Evolutionary conservation across 2,113 vertebrate species (phyloP), one percentile per base, ranked within the genome.

Genomic region (Periophthalmodon schlosseri): DNA sequence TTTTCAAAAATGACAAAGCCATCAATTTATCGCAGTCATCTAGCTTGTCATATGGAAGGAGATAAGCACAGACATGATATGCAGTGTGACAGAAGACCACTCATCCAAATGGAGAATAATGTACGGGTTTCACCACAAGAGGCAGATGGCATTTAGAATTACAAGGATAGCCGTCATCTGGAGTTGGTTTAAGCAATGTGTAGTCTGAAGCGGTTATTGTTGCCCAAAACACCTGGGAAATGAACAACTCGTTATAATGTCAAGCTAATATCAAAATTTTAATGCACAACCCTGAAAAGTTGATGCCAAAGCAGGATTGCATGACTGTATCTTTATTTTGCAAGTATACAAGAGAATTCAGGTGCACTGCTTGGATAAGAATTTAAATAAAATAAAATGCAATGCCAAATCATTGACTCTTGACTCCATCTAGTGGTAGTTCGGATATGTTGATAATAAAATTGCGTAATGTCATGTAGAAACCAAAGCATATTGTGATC

Each of bases 1-100:
- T n/a, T 68, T 24, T 72, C 56, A 69, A 72, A 44, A 81, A 73
- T 46, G 61, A 58, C 69, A 81, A 81, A 79, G 76, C 72, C 47
- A 61, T 67, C 54, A 46, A 39, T 50, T 46, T 34, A 67, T 80
- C 75, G 65, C 28, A 11, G 58, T 18, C 66, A 24, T 81, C 73
- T 58, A 46, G 12, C 5, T 44, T 76, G 49, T 71, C 54, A 20
- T 68, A 50, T 21, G n/a, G 50, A 47, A 50, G 75, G 50, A 75
- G 75, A 78, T 69, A 76, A 33, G 44, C 54, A 61, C 73, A 39
- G 47, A 75, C 61, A 34, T 54, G 56, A 54, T 47, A 78, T 33
- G 18, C 15, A 54, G 24, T 77, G 61, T 46, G 66, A 74, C 63
- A 68, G 67, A 47, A 24, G 58, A 67, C 57, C 60, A 34, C 60